phyloP scores from a whole-genome alignment of 1,140 invertebrate species.

The Aphelinus certus region DNA sequence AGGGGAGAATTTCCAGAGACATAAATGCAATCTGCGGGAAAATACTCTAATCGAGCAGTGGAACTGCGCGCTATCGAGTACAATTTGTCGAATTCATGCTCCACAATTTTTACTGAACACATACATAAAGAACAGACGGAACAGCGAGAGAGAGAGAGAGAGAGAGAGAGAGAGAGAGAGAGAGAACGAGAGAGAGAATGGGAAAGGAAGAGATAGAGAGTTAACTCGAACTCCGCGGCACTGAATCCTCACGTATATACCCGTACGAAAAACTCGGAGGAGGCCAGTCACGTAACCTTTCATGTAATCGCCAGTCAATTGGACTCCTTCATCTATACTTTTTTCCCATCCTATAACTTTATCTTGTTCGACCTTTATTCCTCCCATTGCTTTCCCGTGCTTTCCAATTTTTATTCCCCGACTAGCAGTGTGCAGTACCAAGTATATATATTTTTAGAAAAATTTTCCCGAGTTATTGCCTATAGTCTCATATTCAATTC shows the following conservation, averaged over 20 bases:
- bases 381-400: constrained; percentile 22
- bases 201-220: not conserved
- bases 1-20: not conserved
- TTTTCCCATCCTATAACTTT: constrained; percentile 23
- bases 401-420: not conserved
- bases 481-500: no score
- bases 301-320: constrained; percentile 45
- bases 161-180: not conserved
- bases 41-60: not conserved
- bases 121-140: not conserved
- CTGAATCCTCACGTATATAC: not conserved
- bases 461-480: no score
- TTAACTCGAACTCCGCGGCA: no score
- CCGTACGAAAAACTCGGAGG: not conserved
- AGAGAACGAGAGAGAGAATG: not conserved
- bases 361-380: constrained; percentile 32
- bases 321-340: constrained; percentile 42
- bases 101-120: not conserved
- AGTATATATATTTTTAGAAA: no score
- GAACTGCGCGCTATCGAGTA: constrained; percentile 19
- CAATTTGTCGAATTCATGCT: constrained; percentile 32
- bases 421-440: no score
- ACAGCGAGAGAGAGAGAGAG: no score
- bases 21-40: not conserved
- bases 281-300: constrained; percentile 46